Conservation (phyloP, 2,888 invertebrate species). For the Slavum lentiscoides region DNA sequence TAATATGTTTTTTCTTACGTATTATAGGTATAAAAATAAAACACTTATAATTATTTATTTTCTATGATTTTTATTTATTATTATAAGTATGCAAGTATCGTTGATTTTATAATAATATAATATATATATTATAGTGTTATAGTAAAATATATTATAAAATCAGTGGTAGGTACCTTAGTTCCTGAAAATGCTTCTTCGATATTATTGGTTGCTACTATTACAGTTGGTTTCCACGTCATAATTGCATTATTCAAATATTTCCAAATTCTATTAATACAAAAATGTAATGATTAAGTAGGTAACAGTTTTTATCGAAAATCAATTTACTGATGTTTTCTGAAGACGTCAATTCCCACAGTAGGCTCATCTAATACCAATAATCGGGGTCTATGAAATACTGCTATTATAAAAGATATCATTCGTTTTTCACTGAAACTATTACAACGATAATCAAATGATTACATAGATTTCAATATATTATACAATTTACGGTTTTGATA, state of each 20-base stretch:
- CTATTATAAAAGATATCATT: constrained; percentile 37
- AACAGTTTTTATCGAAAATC: not conserved
- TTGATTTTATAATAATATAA: too few species aligned
- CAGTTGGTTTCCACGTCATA: constrained; percentile 34
- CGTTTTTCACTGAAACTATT: constrained; percentile 42
- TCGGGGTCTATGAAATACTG: constrained; percentile 38
- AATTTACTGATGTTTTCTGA: constrained; percentile 18
- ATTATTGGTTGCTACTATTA: constrained; percentile 39
- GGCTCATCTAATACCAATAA: constrained; percentile 45
- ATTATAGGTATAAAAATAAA: too few species aligned
- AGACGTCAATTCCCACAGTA: constrained; percentile 32
- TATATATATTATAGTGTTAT: too few species aligned
- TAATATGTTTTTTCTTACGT: too few species aligned
- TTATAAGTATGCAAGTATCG: too few species aligned
- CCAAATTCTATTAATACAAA: constrained; percentile 29
- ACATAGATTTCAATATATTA: not conserved
- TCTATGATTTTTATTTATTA: too few species aligned
- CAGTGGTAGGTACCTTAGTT: constrained; percentile 12
- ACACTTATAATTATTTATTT: too few species aligned
- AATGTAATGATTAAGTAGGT: not conserved
- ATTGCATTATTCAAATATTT: constrained; percentile 4
- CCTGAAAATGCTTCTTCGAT: constrained; percentile 41
- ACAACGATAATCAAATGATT: not conserved
- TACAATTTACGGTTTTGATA: too few species aligned
- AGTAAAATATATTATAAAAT: too few species aligned